These are phyloP conservation scores for Aporrectodea caliginosa DNA, from an alignment of 1,140 invertebrate species.

Conservation along the genomic window DNA sequence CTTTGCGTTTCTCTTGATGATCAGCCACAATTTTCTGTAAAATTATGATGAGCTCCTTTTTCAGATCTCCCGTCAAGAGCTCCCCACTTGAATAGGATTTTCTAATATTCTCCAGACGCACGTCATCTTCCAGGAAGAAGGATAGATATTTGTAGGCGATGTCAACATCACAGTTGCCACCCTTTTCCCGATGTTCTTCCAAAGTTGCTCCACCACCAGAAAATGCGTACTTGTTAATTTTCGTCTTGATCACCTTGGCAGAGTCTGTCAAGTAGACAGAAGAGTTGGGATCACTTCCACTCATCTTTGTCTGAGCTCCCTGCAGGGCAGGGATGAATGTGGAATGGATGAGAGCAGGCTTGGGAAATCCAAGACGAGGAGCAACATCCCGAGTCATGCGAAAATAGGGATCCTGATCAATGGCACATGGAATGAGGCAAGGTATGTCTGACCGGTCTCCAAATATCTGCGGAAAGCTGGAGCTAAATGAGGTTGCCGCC, in stretches of 20 bases:
- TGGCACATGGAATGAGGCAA: slow-evolving; percentile 95
- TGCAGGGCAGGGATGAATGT: slow-evolving; percentile 93
- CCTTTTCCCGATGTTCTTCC: slow-evolving; percentile 82
- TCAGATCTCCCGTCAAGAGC: slow-evolving; percentile 88
- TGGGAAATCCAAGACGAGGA: slow-evolving; percentile 77
- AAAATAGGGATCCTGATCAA: slow-evolving; percentile 99
- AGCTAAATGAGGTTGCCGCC: slow-evolving; percentile 89
- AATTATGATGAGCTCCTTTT: slow-evolving; percentile 80
- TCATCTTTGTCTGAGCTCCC: slow-evolving; percentile 97
- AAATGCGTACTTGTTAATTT: slow-evolving; percentile 98
- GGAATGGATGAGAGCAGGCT: slow-evolving; percentile 92
- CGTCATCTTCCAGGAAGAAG: slow-evolving; percentile 95
- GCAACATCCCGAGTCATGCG: slow-evolving; percentile 97
- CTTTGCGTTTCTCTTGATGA: slow-evolving; percentile 76
- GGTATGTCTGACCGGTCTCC: slow-evolving; percentile 71
- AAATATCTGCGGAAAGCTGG: slow-evolving; percentile 95
- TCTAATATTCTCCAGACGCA: slow-evolving; percentile 74
- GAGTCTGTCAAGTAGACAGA: slow-evolving; percentile 94
- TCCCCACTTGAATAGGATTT: slow-evolving; percentile 82
- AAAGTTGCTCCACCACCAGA: slow-evolving; percentile 89
- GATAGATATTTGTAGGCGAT: slow-evolving; percentile 91
- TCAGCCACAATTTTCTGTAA: slow-evolving; percentile 71
- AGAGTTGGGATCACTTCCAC: slow-evolving; percentile 86
- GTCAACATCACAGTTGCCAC: slow-evolving; percentile 94
- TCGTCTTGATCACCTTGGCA: slow-evolving; percentile 94